Conservation (phyloP, 35 echinoderm and acorn worm species). For the Anneissia japonica region DNA sequence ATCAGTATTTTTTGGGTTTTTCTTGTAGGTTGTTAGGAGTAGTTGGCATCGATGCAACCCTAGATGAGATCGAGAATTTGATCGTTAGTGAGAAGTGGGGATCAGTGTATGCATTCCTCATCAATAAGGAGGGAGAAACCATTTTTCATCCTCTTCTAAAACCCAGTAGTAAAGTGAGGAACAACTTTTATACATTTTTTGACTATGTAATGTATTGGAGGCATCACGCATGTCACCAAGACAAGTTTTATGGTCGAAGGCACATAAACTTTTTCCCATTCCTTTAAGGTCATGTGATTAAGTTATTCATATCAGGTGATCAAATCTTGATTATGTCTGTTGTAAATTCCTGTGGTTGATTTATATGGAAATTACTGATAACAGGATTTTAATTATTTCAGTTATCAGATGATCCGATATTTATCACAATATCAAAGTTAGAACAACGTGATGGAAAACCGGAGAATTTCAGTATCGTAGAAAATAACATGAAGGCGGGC, state of each 20-base stretch:
- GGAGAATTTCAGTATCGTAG: conserved; percentile 61
- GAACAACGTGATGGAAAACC: conserved; percentile 79
- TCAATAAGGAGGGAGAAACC: conserved; percentile 88
- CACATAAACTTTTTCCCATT: no score
- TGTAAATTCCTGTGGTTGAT: no score
- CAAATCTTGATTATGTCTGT: background rate
- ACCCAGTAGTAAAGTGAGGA: conserved; percentile 78
- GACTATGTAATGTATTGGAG: no score
- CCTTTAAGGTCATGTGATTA: no score
- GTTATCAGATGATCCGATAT: conserved; percentile 92
- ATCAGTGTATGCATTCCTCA: conserved; percentile 91
- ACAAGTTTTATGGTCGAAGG: no score
- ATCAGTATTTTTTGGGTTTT: no score
- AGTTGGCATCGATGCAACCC: conserved; percentile 81
- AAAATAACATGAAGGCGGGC: conserved; percentile 55
- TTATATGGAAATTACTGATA: no score
- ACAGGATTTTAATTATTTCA: conserved; percentile 1
- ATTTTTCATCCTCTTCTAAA: conserved; percentile 96
- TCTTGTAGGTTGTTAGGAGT: conserved; percentile 77
- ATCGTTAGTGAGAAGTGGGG: conserved; percentile 89
- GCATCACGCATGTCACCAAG: no score
- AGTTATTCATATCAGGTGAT: no score
- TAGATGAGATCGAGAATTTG: conserved; percentile 96
- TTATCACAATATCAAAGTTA: conserved; percentile 77
- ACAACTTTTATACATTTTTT: no score